Conservation (phyloP, 2,888 invertebrate genomes). For the Caradrina kadenii region DNA sequence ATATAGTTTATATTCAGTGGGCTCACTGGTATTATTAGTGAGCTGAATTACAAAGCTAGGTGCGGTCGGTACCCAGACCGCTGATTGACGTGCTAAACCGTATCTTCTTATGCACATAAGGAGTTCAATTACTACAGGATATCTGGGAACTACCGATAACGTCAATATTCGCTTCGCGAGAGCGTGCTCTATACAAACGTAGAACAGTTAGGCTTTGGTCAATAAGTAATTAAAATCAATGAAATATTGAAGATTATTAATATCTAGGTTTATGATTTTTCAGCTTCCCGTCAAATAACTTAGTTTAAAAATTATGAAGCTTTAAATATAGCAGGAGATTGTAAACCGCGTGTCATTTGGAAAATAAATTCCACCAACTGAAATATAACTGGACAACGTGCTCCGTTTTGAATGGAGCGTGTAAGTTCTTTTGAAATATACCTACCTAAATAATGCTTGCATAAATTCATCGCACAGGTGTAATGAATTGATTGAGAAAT, state of each 20-base stretch:
- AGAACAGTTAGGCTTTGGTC: no score
- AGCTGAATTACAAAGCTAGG: neutral
- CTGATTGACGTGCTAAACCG: neutral
- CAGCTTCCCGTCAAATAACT: no score
- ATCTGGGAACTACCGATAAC: neutral
- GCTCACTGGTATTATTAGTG: neutral
- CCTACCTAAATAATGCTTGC: neutral
- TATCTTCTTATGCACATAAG: neutral
- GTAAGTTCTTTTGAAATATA: constrained; percentile 4
- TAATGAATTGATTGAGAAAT: constrained; percentile 2
- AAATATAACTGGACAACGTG: no score
- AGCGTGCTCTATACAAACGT: no score
- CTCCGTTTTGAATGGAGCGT: no score
- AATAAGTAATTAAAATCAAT: no score
- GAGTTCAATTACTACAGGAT: constrained; percentile 1
- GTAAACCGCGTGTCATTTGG: no score
- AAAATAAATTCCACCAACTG: no score
- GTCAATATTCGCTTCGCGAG: constrained; percentile 9
- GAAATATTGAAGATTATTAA: no score
- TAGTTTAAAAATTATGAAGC: no score
- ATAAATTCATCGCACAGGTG: neutral
- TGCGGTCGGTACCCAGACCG: neutral
- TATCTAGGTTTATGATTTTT: no score
- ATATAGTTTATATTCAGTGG: neutral
- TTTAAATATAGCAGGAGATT: no score